These are phyloP conservation scores for Lissocephala sabroskyi DNA, from an alignment of 2,888 invertebrate species.

Conservation along the genomic window DNA sequence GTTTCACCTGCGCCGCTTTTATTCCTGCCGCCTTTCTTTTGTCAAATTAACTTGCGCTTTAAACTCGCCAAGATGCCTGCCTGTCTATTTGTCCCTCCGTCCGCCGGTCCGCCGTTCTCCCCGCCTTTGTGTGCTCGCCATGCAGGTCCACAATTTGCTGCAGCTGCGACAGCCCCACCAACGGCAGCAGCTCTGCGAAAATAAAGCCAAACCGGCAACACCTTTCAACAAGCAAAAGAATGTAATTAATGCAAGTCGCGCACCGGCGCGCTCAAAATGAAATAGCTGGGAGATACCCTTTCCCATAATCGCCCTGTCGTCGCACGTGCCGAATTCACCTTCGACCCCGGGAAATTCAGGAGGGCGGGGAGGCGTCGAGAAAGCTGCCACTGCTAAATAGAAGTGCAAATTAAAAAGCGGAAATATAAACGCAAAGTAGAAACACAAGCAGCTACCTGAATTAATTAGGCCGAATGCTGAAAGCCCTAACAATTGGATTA, in stretches of 20 bases:
- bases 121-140: no score
- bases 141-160: background rate
- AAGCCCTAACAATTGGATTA: no score
- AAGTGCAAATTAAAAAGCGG: conserved; percentile 26
- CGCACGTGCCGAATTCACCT: no score
- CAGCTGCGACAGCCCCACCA: conserved; percentile 9
- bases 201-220: conserved; percentile 17
- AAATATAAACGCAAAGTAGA: conserved; percentile 16
- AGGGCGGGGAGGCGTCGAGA: no score
- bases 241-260: conserved; percentile 56
- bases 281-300: background rate
- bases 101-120: no score
- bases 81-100: no score
- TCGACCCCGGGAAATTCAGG: no score
- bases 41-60: background rate
- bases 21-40: no score
- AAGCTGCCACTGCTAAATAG: background rate
- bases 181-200: background rate
- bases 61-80: no score
- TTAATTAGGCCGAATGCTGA: no score
- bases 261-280: background rate
- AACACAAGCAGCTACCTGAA: conserved; percentile 21
- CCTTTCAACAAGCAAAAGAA: conserved; percentile 46
- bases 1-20: no score
- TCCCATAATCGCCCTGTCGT: conserved; percentile 5